A percentile compares a stretch with the other conserved stretches of the same genome.
phyloP scores from a whole-genome alignment of 2,113 vertebrate species.

The Poeciliopsis retropinna region DNA sequence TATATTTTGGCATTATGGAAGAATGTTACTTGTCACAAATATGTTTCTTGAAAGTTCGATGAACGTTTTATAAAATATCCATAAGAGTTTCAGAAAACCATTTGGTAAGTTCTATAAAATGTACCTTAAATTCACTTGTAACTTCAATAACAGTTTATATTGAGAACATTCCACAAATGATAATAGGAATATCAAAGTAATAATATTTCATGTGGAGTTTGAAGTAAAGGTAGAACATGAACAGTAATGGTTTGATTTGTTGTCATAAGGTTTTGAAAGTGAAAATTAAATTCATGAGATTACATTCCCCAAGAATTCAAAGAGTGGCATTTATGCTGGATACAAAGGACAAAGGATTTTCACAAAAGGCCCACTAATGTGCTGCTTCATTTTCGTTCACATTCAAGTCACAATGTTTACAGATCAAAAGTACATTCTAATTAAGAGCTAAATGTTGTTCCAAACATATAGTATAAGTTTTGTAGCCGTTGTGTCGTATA shows the following conservation, averaged over 20 bases:
- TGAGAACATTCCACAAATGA: neutral
- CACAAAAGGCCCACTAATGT: conserved; percentile 65
- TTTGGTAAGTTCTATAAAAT: neutral
- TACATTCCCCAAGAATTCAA: conserved; percentile 38
- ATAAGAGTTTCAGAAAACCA: neutral
- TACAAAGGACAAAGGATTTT: conserved; percentile 47
- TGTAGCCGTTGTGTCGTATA: conserved; percentile 47
- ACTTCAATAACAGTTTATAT: neutral
- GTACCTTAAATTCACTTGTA: neutral
- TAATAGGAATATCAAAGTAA: neutral
- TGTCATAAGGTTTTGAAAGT: conserved; percentile 41
- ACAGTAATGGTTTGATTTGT: conserved; percentile 1
- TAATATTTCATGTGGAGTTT: conserved; percentile 5
- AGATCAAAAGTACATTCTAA: conserved; percentile 66
- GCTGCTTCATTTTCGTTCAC: conserved; percentile 76
- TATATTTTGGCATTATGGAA: neutral
- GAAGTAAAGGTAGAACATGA: neutral
- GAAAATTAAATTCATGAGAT: conserved; percentile 44
- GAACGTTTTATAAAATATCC: neutral
- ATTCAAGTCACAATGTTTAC: conserved; percentile 81
- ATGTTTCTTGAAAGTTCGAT: neutral
- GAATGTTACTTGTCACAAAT: too few species aligned
- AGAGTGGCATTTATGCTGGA: conserved; percentile 37
- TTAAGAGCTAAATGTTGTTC: conserved; percentile 68
- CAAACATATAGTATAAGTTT: conserved; percentile 37